These are phyloP conservation scores for Phalloptychus januarius DNA, from an alignment of 2,797 vertebrate species.

Conservation along the genomic window DNA sequence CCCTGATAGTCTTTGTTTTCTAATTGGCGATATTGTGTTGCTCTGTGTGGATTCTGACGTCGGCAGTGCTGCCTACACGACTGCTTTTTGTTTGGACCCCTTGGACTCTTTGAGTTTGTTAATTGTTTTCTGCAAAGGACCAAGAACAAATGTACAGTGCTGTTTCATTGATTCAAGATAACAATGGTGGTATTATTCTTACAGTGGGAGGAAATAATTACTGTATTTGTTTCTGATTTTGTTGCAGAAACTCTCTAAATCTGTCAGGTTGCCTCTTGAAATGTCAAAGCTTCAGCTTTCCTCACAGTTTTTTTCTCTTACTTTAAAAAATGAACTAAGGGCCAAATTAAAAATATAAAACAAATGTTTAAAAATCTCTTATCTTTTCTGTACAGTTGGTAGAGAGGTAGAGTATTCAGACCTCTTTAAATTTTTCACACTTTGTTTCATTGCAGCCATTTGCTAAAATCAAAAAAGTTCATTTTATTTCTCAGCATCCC, in stretches of 20 bases:
- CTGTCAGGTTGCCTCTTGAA: background rate
- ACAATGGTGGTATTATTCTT: constrained; percentile 1
- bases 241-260: background rate
- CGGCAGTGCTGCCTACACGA: constrained; percentile 21
- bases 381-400: background rate
- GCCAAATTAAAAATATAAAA: background rate
- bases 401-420: too few relatives aligned
- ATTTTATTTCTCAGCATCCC: too few relatives aligned
- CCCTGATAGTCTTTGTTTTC: constrained; percentile 25
- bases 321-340: background rate
- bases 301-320: background rate
- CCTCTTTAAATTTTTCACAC: too few relatives aligned
- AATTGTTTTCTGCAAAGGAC: constrained; percentile 27
- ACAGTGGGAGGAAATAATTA: background rate
- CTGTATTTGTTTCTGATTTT: background rate
- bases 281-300: background rate
- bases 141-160: constrained; percentile 4
- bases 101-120: constrained; percentile 24
- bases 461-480: too few relatives aligned
- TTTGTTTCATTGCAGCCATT: too few relatives aligned
- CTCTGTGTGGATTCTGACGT: constrained; percentile 44
- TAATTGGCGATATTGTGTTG: constrained; percentile 52
- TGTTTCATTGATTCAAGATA: constrained; percentile 14
- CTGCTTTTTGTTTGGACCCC: constrained; percentile 13
- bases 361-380: background rate